A percentile compares a stretch with the other conserved stretches of the same genome.
These are phyloP conservation scores for Hoplias malabaricus DNA, from an alignment of 2,113 vertebrate species.

Conservation along the genomic window DNA sequence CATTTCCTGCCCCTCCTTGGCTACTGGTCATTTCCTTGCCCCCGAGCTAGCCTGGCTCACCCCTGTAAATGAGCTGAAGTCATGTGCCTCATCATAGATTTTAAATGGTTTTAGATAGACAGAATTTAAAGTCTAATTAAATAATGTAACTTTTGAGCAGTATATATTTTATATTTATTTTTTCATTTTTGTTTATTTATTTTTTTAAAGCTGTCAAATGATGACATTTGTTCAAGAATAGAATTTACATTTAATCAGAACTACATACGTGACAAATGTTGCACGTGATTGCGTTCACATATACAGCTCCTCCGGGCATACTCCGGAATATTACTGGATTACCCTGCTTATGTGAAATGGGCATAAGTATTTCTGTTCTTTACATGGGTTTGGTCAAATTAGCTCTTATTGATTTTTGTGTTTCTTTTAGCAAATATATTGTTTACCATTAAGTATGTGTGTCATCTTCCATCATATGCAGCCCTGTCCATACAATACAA, in stretches of 20 bases:
- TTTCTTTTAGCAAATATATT: background rate
- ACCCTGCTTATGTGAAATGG: too few species aligned
- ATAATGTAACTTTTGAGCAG: background rate
- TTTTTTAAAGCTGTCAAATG: too few species aligned
- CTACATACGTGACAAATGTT: too few species aligned
- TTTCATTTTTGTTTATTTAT: background rate
- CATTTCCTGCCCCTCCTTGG: slow-evolving; percentile 67
- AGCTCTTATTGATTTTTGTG: too few species aligned
- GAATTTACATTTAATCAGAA: too few species aligned
- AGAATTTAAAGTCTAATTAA: background rate
- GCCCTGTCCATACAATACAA: background rate
- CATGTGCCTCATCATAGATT: slow-evolving; percentile 42
- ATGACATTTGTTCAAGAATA: too few species aligned
- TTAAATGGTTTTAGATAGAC: background rate
- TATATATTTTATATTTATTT: background rate
- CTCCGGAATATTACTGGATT: too few species aligned
- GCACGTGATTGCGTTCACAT: too few species aligned
- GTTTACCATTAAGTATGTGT: background rate
- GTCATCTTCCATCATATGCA: background rate
- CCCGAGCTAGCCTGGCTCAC: slow-evolving; percentile 42
- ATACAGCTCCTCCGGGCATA: too few species aligned
- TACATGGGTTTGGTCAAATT: too few species aligned
- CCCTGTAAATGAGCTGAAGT: slow-evolving; percentile 45
- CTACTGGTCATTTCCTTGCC: slow-evolving; percentile 57
- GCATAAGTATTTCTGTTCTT: too few species aligned